Evolutionary conservation across 2,113 vertebrate genomes (phyloP).

Genomic region (Nesoenas mayeri): DNA sequence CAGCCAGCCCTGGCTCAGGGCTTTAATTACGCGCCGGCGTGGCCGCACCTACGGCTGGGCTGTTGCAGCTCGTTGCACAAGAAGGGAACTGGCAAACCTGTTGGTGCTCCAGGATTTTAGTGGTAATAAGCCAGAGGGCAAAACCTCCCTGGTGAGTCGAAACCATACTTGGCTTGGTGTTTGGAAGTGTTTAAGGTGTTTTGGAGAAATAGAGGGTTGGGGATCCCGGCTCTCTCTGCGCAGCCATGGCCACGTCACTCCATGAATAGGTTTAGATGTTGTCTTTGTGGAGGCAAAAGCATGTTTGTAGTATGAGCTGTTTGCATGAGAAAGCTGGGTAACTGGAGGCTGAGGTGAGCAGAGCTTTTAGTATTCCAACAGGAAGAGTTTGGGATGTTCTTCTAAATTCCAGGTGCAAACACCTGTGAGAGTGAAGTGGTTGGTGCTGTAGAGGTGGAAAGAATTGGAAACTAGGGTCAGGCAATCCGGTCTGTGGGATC

Average conservation of each 20-base stretch:
- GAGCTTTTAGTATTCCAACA: background rate
- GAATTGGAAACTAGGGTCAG: background rate
- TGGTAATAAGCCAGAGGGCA: slow-evolving; percentile 15
- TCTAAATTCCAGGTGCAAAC: background rate
- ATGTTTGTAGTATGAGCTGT: background rate
- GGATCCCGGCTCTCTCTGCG: fast-evolving
- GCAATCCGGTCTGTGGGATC: background rate
- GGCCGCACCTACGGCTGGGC: background rate
- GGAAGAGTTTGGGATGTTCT: background rate
- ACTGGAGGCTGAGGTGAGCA: background rate
- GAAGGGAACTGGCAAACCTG: slow-evolving; percentile 38
- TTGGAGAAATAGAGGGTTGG: background rate
- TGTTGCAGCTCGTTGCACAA: slow-evolving; percentile 26
- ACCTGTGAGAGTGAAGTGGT: background rate
- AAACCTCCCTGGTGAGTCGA: background rate
- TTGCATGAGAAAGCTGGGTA: background rate
- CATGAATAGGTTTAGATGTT: background rate
- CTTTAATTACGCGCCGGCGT: background rate
- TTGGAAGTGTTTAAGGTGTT: background rate
- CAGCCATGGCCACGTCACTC: background rate
- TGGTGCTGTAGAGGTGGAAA: background rate
- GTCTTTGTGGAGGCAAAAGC: background rate
- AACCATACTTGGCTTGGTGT: background rate
- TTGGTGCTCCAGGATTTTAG: slow-evolving; percentile 35
- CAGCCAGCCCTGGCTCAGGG: background rate